Evolutionary conservation across 2,888 invertebrate species (phyloP), one percentile per base, ranked within the genome.

Genomic region (Drosophila trichaetosa): DNA sequence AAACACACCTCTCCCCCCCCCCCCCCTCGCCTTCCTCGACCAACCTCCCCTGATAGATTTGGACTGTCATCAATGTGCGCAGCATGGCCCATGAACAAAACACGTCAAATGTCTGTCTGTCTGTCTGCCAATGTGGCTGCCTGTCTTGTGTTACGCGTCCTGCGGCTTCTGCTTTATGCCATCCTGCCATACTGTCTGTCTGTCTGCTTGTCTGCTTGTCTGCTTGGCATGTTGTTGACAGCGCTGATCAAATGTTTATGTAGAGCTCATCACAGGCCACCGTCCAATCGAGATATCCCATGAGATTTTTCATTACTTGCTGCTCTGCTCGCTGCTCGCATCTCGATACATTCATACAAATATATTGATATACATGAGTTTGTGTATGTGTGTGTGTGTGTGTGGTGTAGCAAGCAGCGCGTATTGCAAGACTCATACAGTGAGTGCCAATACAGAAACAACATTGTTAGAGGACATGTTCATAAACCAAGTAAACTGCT

Each of bases 11-110:
- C 57, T 1, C 16, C 11, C 40, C 16, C 13, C 31, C 33, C 11
- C 10, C 16, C 48, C 27, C 33, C 11, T 11, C n/a, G 42, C 3
- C 33, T 6, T 11, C 13, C 42, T 1, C 18, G 31, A 18, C n/a
- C 49, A 6, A 10, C 10, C 2, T 4, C 29, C 38, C 48, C 33
- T 70, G 61, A 82, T 82, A 71, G 73, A 75, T 80, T 78, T 78
- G 46, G 77, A 74, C 82, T 86, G 85, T 80, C 87, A 83, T 85
- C 87, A 84, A 87, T 87, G 80, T 72, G 72, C 83, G 69, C 83
- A 83, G 56, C 69, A 36, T 71, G 79, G 74, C 68, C 71, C 87
- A 86, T 87, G 83, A 83, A 85, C 85, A 87, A 86, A 85, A 85
- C 83, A 85, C 83, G 73, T 86, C 87, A 86, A 80, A 69, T 80